Conservation (phyloP, 2,113 vertebrate genomes). For the Nesospiza acunhae region DNA sequence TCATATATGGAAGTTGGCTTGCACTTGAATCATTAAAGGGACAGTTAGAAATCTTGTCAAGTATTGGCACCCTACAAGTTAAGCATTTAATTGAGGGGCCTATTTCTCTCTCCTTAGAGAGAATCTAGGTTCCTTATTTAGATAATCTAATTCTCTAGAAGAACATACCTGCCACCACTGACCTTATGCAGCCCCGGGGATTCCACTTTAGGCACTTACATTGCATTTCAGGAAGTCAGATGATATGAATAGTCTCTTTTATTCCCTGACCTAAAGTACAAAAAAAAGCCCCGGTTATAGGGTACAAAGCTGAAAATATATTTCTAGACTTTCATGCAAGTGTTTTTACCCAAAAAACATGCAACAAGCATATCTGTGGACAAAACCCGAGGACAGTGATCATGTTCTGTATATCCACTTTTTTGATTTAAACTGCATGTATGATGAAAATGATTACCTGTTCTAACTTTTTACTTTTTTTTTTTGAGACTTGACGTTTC, state of each 20-base stretch:
- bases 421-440: not conserved
- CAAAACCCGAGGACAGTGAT: accelerated
- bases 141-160: slow-evolving; percentile 32
- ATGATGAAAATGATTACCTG: not conserved
- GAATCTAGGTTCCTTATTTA: slow-evolving; percentile 30
- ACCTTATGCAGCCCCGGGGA: not conserved
- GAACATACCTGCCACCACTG: not conserved
- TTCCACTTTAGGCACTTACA: not conserved
- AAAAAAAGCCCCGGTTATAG: accelerated
- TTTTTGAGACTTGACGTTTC: not conserved
- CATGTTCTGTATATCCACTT: not conserved
- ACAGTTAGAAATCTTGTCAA: not conserved
- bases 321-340: not conserved
- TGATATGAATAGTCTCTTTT: not conserved
- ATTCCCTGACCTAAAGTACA: not conserved
- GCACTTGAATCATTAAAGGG: not conserved
- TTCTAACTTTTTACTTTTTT: not conserved
- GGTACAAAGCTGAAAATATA: not conserved
- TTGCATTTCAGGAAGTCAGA: not conserved
- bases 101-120: slow-evolving; percentile 11
- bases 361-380: not conserved
- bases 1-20: not conserved
- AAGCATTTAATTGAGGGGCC: slow-evolving; percentile 22
- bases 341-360: not conserved
- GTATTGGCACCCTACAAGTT: not conserved